Evolutionary conservation across 2,797 vertebrate genomes (phyloP).

Genomic region (Coendou prehensilis): DNA sequence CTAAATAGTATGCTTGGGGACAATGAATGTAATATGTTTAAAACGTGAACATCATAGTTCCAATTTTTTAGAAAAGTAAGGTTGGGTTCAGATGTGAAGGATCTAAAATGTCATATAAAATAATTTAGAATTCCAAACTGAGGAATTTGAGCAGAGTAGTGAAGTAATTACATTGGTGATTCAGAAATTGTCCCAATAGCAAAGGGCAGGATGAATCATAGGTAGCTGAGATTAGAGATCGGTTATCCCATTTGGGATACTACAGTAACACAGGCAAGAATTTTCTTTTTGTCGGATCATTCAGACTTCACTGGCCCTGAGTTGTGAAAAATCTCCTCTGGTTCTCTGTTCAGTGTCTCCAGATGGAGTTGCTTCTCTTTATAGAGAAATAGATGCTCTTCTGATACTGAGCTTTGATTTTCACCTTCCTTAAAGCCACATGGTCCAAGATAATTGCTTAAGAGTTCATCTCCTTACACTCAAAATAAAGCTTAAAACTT

Average conservation of each 20-base stretch:
- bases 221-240: not conserved
- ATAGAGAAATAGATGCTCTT: not conserved
- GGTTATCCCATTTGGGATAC: not conserved
- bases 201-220: not conserved
- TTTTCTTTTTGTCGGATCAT: not conserved
- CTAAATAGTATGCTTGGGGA: not conserved
- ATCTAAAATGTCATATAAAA: not conserved
- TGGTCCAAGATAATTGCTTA: not conserved
- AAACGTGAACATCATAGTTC: not conserved
- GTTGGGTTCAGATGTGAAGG: not conserved
- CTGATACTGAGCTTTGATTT: not conserved
- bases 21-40: not conserved
- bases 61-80: not conserved
- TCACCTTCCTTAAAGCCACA: not conserved
- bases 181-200: not conserved
- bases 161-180: not conserved
- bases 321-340: not conserved
- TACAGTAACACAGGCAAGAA: not conserved
- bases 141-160: not conserved
- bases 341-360: not conserved
- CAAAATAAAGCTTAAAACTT: not conserved
- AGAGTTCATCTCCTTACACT: not conserved
- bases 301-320: not conserved
- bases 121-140: constrained; percentile 2
- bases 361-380: not conserved